Base-by-base conservation (phyloP, 37 sponge, comb jelly and placozoan genomes). In the Chondrosia reniformis region DNA sequence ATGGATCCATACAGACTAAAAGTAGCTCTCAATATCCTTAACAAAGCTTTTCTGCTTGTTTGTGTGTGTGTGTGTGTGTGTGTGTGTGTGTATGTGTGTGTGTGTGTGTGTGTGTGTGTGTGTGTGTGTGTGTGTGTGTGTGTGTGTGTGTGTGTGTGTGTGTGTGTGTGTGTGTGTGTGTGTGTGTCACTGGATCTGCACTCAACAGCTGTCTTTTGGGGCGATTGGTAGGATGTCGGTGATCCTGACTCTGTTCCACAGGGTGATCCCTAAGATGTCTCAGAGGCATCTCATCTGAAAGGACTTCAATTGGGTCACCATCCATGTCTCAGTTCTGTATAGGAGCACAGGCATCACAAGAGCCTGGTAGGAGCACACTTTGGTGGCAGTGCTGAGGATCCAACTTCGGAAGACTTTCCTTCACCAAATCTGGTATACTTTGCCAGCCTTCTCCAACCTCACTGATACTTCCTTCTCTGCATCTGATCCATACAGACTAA, bases 41-140 rank as follows among this genome's bases (percentile, higher is more conserved):
- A 5, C 9, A 19, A 15, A 15, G 15, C 15, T 10, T 49, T 10
- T 49, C 52, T 75, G 76, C 45, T 46, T 75, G 46, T 75, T 46
- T 75, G 76, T 75, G 76, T 75, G 76, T 75, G 76, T 75, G 76
- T 75, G 74, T 71, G 74, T 71, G 74, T 71, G 74, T 71, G 74
- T 71, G 74, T 71, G 74, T 71, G 74, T 71, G 74, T 71, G 74
- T 71, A 42, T 34, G 74, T 71, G 74, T 71, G 74, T 71, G 74
- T 71, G 74, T 71, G 41, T 71, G 74, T 34, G 74, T 71, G 74
- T 33, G 41, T 49, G 52, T 15, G 15, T 49, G 52, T 19, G 52
- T 49, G 52, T 19, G 52, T 49, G 52, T 19, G 33, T 10, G 31
- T 8, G 66, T 64, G 66, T 64, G 8, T 10, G 33, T 64, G 66